Evolutionary conservation across 2,113 vertebrate species (phyloP).

Genomic region (Brachirus orientalis): DNA sequence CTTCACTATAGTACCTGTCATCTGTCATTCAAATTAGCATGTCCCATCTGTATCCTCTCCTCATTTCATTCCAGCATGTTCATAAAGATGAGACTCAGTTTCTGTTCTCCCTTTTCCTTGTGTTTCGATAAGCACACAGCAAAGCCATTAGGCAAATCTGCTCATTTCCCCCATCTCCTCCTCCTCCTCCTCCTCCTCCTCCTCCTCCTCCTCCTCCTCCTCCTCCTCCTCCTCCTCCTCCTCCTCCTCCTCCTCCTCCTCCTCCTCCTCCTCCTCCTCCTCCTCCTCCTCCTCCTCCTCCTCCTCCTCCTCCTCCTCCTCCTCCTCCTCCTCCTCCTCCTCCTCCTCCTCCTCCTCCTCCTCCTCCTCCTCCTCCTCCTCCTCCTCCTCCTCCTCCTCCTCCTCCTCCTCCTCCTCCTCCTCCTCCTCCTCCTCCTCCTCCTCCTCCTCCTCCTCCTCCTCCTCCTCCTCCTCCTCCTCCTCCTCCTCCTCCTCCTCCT

Average conservation of each 20-base stretch:
- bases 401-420: neutral
- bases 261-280: constrained; percentile 1
- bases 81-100: constrained; percentile 33
- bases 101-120: neutral
- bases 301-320: constrained; percentile 1
- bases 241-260: neutral
- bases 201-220: neutral
- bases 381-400: neutral
- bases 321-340: neutral
- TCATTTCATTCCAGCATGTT: constrained; percentile 27
- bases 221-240: neutral
- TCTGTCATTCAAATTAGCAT: constrained; percentile 63
- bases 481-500: neutral
- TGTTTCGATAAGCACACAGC: constrained; percentile 37
- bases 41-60: constrained; percentile 40
- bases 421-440: neutral
- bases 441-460: neutral
- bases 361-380: constrained; percentile 1
- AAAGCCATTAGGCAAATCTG: constrained; percentile 55
- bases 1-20: constrained; percentile 63
- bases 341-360: neutral
- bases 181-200: neutral
- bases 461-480: constrained; percentile 1
- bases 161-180: constrained; percentile 22
- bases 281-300: neutral